These are phyloP conservation scores for Enteromius treurensis DNA, from an alignment of 2,797 vertebrate species.

Conservation along the genomic window DNA sequence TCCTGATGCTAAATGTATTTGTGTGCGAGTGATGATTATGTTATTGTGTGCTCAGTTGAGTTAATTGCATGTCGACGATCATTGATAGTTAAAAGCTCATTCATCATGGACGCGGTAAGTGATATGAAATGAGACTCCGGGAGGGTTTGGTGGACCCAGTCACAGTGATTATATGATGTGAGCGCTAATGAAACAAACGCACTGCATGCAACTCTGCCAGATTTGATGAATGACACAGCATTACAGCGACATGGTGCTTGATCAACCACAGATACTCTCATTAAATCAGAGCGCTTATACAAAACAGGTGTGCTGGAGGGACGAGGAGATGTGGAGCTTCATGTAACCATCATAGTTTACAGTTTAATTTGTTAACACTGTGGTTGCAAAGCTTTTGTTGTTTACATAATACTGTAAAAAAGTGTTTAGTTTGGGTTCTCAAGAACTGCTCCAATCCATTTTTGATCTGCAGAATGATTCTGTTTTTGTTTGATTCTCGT, in stretches of 20 bases:
- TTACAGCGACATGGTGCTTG: slow-evolving; percentile 16
- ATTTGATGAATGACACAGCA: slow-evolving; percentile 47
- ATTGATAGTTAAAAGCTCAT: slow-evolving; percentile 47
- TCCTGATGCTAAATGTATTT: slow-evolving; percentile 41
- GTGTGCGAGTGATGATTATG: slow-evolving; percentile 38
- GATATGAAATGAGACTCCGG: slow-evolving; percentile 36
- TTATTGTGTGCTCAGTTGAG: slow-evolving; percentile 33
- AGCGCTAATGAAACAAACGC: slow-evolving; percentile 43
- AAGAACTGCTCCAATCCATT: too few relatives aligned
- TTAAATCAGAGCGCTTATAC: slow-evolving; percentile 25
- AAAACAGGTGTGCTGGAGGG: slow-evolving; percentile 6
- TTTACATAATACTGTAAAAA: neutral
- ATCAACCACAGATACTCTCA: slow-evolving; percentile 29
- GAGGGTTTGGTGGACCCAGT: slow-evolving; percentile 19
- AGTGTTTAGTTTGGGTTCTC: too few relatives aligned
- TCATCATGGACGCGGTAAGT: slow-evolving; percentile 15
- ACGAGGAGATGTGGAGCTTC: neutral
- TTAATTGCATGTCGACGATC: slow-evolving; percentile 35
- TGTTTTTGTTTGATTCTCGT: neutral
- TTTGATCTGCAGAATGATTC: neutral
- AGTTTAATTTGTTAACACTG: neutral
- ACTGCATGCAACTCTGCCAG: slow-evolving; percentile 27
- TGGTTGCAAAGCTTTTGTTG: neutral
- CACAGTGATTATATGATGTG: slow-evolving; percentile 35
- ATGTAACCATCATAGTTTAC: neutral